Conservation (phyloP, 1,140 invertebrate species). For the Oscheius sp. region DNA sequence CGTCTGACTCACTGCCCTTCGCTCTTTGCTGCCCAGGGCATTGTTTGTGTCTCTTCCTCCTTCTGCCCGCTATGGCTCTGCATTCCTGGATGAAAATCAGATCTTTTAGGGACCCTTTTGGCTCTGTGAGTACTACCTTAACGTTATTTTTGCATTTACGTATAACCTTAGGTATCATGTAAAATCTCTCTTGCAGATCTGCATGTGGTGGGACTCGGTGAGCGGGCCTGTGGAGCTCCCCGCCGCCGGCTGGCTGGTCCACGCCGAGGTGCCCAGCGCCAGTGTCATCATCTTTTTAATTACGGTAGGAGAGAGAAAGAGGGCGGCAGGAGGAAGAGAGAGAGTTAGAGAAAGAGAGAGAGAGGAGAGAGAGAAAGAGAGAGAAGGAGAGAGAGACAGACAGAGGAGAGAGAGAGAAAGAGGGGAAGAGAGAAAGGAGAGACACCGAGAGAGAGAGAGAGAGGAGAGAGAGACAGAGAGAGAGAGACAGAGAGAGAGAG, state of each 20-base stretch:
- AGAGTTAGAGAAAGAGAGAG: too few species aligned
- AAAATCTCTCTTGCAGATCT: background rate
- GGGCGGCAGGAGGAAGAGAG: background rate
- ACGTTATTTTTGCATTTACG: background rate
- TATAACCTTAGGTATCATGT: background rate
- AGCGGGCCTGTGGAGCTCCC: background rate
- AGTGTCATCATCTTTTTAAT: background rate
- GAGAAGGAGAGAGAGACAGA: too few species aligned
- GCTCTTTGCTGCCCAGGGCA: background rate
- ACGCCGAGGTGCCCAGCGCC: background rate
- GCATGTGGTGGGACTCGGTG: slow-evolving; percentile 3
- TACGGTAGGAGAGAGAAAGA: background rate
- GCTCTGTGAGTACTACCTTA: too few species aligned
- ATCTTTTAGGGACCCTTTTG: background rate
- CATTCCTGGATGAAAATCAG: background rate
- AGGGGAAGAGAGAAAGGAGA: too few species aligned
- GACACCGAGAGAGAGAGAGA: too few species aligned
- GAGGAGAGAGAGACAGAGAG: background rate
- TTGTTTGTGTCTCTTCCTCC: background rate
- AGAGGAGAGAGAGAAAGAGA: background rate
- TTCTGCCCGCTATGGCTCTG: background rate
- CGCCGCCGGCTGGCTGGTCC: background rate
- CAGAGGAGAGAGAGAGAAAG: too few species aligned
- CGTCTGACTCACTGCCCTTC: too few species aligned
- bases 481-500: background rate